Percentiles rank a stretch among this genome's conserved stretches.
phyloP scores from a whole-genome alignment of 2,888 invertebrate genomes.

The Nysson spinosus region DNA sequence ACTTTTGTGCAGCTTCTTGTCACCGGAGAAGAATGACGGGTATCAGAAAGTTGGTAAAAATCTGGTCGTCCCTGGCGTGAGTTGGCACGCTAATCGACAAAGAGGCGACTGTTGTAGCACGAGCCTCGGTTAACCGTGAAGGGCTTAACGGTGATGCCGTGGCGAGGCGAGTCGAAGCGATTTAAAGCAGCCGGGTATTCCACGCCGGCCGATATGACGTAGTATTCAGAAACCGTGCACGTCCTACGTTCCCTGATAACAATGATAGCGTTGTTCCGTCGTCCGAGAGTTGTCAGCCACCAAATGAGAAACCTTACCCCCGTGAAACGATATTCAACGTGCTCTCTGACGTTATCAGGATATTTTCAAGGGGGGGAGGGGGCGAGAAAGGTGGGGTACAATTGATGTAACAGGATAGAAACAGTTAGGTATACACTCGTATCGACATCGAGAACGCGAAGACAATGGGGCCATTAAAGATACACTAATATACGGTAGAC shows the following conservation, averaged over 20 bases:
- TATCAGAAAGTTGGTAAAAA: conserved; percentile 43
- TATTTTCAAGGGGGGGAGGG: too few relatives aligned
- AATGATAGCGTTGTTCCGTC: conserved; percentile 67
- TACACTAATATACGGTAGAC: too few relatives aligned
- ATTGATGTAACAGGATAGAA: too few relatives aligned
- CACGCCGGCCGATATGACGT: conserved; percentile 35
- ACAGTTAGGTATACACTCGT: too few relatives aligned
- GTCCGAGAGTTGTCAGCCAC: conserved; percentile 17
- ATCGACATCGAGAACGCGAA: too few relatives aligned
- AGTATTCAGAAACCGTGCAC: conserved; percentile 38
- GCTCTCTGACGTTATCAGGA: not conserved
- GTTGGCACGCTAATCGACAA: conserved; percentile 61
- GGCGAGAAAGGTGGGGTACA: too few relatives aligned
- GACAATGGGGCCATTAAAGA: too few relatives aligned
- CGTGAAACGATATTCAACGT: not conserved
- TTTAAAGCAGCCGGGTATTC: too few relatives aligned
- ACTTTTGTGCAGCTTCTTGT: not conserved
- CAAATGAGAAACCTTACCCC: conserved; percentile 9
- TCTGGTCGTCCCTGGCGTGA: conserved; percentile 40
- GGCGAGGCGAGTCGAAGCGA: conserved; percentile 53
- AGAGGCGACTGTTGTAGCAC: conserved; percentile 65
- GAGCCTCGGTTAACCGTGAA: conserved; percentile 59
- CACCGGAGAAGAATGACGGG: conserved; percentile 13
- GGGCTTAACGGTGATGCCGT: conserved; percentile 57
- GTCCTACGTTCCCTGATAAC: conserved; percentile 59